Conservation (phyloP, 2,888 invertebrate species). For the Palloptera scutellata region DNA sequence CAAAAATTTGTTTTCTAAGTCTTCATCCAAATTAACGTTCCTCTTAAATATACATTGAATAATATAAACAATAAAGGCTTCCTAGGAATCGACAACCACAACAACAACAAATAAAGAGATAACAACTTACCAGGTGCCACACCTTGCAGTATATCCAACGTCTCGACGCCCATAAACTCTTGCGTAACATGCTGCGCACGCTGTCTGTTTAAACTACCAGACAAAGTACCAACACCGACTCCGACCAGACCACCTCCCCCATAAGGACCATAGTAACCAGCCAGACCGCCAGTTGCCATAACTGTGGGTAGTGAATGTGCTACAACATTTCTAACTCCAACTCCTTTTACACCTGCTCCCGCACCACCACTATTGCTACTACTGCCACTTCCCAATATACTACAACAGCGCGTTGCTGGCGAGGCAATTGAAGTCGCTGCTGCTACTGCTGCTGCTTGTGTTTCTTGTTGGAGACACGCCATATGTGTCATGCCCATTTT, state of each 20-base stretch:
- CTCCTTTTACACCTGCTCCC: constrained; percentile 21
- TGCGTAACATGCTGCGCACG: constrained; percentile 38
- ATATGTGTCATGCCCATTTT: constrained; percentile 33
- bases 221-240: constrained; percentile 43
- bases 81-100: too few species aligned
- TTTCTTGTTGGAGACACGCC: constrained; percentile 36
- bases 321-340: constrained; percentile 23
- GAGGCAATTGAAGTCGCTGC: constrained; percentile 40
- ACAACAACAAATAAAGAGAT: too few species aligned
- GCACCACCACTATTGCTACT: constrained; percentile 13
- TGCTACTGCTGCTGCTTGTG: constrained; percentile 24
- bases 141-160: constrained; percentile 63
- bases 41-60: too few species aligned
- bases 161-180: constrained; percentile 61
- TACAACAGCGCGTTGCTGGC: constrained; percentile 59
- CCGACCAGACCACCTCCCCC: constrained; percentile 40
- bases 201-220: constrained; percentile 52
- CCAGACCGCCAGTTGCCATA: constrained; percentile 42
- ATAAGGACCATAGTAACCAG: constrained; percentile 55
- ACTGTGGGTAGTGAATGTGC: constrained; percentile 33
- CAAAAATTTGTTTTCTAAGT: too few species aligned
- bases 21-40: too few species aligned
- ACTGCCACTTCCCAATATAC: constrained; percentile 49
- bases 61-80: too few species aligned
- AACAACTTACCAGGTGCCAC: constrained; percentile 60